Evolutionary conservation across 1,140 invertebrate species (phyloP).

Genomic region (Trichonephila clavata): DNA sequence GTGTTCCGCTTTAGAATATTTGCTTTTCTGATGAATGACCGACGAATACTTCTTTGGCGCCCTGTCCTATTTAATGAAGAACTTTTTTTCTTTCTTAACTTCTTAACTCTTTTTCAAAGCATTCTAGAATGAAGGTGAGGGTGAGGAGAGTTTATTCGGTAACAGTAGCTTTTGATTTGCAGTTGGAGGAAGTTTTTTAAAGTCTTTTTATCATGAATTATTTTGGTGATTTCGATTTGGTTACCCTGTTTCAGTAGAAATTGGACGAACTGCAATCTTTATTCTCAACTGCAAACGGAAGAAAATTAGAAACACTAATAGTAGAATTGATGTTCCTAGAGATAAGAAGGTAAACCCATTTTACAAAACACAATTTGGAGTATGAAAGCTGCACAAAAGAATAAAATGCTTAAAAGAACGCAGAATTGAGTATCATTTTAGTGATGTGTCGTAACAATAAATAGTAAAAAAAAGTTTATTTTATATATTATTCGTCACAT

Average conservation of each 20-base stretch:
- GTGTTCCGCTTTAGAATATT: conserved; percentile 69
- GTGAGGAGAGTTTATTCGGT: neutral
- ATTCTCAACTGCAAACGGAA: neutral
- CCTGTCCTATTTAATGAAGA: conserved; percentile 53
- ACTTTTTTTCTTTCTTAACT: conserved; percentile 43
- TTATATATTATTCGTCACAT: too few species aligned
- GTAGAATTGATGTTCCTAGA: neutral
- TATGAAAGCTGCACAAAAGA: too few species aligned
- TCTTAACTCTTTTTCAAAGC: neutral
- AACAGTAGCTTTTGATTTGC: conserved; percentile 30
- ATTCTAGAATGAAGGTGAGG: neutral
- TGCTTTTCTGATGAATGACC: conserved; percentile 71
- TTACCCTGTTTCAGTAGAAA: neutral
- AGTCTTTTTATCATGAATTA: neutral
- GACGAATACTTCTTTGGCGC: conserved; percentile 66
- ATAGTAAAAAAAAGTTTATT: too few species aligned
- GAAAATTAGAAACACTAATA: neutral
- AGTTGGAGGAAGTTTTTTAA: neutral
- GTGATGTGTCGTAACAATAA: too few species aligned
- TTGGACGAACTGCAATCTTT: neutral
- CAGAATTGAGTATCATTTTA: too few species aligned
- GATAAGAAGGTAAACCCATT: neutral
- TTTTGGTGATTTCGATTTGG: conserved; percentile 14
- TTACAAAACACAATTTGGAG: too few species aligned
- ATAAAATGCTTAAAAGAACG: too few species aligned